These are phyloP conservation scores for Proteles cristata DNA, from an alignment of 2,113 vertebrate genomes.

Conservation along the genomic window DNA sequence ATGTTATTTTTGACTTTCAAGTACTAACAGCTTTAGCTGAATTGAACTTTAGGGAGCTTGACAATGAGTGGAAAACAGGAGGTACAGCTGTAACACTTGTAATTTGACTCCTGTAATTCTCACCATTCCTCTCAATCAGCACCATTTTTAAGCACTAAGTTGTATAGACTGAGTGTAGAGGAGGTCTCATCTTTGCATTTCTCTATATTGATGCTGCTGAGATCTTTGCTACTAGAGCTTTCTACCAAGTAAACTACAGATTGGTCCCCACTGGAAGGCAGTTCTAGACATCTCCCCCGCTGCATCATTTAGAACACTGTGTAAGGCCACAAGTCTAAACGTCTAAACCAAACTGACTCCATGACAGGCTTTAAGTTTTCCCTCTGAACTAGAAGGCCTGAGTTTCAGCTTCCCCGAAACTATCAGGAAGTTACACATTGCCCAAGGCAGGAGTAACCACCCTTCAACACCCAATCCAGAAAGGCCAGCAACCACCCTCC, in stretches of 20 bases:
- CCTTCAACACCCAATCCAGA: too few relatives aligned
- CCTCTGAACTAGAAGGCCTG: too few relatives aligned
- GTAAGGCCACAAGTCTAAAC: too few relatives aligned
- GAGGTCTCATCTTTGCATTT: not conserved
- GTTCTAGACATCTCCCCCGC: not conserved
- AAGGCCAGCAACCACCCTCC: too few relatives aligned
- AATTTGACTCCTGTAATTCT: slow-evolving; percentile 62
- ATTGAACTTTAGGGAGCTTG: slow-evolving; percentile 79
- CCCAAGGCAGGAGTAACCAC: too few relatives aligned
- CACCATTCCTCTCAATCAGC: slow-evolving; percentile 70
- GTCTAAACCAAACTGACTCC: too few relatives aligned
- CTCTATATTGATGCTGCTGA: not conserved
- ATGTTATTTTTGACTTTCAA: slow-evolving; percentile 79
- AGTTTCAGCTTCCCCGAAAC: too few relatives aligned
- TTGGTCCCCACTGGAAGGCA: not conserved
- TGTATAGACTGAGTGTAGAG: not conserved
- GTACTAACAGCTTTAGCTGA: slow-evolving; percentile 77
- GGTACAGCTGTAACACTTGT: slow-evolving; percentile 43
- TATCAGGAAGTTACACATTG: too few relatives aligned
- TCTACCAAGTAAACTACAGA: not conserved
- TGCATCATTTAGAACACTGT: not conserved
- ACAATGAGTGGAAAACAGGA: slow-evolving; percentile 73
- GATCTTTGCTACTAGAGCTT: not conserved
- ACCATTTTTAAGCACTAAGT: not conserved
- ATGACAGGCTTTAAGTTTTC: too few relatives aligned